These are phyloP conservation scores for Spicauda simplicius DNA, from an alignment of 2,888 invertebrate species.

Conservation along the genomic window DNA sequence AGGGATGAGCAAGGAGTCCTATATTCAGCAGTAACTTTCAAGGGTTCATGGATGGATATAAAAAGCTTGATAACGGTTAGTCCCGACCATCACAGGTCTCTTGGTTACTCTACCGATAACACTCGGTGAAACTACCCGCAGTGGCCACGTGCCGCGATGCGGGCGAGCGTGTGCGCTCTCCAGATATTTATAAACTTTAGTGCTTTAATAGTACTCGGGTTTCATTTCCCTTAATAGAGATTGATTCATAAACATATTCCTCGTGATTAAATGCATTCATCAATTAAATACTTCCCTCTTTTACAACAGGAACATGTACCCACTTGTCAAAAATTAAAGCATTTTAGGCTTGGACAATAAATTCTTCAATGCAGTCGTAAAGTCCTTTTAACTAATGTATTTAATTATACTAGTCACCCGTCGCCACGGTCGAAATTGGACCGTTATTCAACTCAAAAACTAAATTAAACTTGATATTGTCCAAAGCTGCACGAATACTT, in stretches of 20 bases:
- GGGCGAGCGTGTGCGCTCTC: conserved; percentile 50
- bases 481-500: too few relatives aligned
- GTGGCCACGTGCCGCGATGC: conserved; percentile 62
- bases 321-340: neutral
- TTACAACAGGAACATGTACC: neutral
- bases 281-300: neutral
- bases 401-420: too few relatives aligned
- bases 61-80: too few relatives aligned
- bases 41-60: too few relatives aligned
- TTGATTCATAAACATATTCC: neutral
- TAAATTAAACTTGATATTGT: too few relatives aligned
- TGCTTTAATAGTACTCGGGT: neutral
- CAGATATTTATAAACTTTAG: neutral
- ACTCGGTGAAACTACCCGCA: conserved; percentile 42
- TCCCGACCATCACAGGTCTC: neutral
- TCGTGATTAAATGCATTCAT: neutral
- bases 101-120: neutral
- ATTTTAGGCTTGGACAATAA: neutral
- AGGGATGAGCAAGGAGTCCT: too few relatives aligned
- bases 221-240: neutral
- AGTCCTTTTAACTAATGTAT: too few relatives aligned
- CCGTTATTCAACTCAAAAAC: too few relatives aligned
- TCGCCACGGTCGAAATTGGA: too few relatives aligned
- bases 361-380: too few relatives aligned
- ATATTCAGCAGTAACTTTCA: too few relatives aligned